These are phyloP conservation scores for Heliconius himera DNA, from an alignment of 1,140 invertebrate species.

Conservation along the genomic window DNA sequence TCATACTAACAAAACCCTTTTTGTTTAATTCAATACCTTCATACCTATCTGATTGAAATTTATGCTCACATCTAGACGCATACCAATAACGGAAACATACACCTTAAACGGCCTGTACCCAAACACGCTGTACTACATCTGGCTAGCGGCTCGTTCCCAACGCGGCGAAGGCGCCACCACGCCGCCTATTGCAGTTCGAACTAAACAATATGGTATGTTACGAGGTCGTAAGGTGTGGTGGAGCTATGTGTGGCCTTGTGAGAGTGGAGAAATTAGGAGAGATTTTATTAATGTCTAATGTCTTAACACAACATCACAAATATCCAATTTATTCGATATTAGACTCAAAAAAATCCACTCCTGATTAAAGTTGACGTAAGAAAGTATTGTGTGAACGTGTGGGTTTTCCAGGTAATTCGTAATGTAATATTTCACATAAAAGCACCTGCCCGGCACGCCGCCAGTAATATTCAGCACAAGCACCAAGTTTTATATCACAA, in stretches of 20 bases:
- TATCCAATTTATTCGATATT: not conserved
- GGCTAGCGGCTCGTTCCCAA: slow-evolving; percentile 95
- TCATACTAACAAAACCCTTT: too few relatives aligned
- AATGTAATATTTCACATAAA: slow-evolving; percentile 79
- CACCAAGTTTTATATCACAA: slow-evolving; percentile 80
- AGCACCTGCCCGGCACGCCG: slow-evolving; percentile 81
- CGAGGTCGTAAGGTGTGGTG: not conserved
- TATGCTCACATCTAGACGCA: slow-evolving; percentile 79
- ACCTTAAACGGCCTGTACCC: slow-evolving; percentile 94
- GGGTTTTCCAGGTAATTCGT: slow-evolving; percentile 74
- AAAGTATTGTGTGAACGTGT: slow-evolving; percentile 55
- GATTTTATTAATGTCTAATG: slow-evolving; percentile 1
- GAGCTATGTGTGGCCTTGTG: slow-evolving; percentile 4
- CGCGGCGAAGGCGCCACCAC: slow-evolving; percentile 97
- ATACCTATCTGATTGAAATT: too few relatives aligned
- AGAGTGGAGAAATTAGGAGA: slow-evolving; percentile 18
- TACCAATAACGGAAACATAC: slow-evolving; percentile 92
- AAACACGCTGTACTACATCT: slow-evolving; percentile 97
- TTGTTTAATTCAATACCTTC: too few relatives aligned
- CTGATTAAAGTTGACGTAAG: slow-evolving; percentile 52
- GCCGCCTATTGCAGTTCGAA: slow-evolving; percentile 95
- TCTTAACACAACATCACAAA: too few relatives aligned
- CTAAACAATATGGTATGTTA: slow-evolving; percentile 97
- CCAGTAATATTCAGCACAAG: slow-evolving; percentile 79
- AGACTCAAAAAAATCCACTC: slow-evolving; percentile 42